phyloP scores from a whole-genome alignment of 2,113 vertebrate genomes.

The Takifugu bimaculatus region DNA sequence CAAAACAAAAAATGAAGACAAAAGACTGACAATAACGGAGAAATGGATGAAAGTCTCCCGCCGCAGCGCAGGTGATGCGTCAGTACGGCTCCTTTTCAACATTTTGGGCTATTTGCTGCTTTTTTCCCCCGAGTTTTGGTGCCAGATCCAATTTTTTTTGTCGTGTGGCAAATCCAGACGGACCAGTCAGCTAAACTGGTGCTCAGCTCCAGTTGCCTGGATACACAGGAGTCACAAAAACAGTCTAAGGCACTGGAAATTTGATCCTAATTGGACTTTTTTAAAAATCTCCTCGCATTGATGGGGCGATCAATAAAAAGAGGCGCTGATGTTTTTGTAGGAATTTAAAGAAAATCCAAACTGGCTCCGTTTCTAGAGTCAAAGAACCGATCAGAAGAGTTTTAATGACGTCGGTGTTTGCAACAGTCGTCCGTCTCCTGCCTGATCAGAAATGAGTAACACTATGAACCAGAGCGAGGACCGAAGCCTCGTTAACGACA shows the following conservation, averaged over 20 bases:
- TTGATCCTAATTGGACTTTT: constrained; percentile 51
- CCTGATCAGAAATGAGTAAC: constrained; percentile 18
- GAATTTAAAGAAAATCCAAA: constrained; percentile 26
- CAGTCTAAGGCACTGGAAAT: constrained; percentile 72
- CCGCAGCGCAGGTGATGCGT: constrained; percentile 62
- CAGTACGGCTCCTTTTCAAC: constrained; percentile 70
- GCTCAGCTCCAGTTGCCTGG: constrained; percentile 27
- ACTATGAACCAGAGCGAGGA: constrained; percentile 43
- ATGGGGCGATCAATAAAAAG: constrained; percentile 36
- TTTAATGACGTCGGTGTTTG: constrained; percentile 58
- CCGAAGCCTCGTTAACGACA: background rate
- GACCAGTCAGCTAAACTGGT: constrained; percentile 8
- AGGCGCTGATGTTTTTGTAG: constrained; percentile 65
- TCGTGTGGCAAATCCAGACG: constrained; percentile 72
- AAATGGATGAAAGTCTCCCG: constrained; percentile 67
- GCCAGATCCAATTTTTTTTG: constrained; percentile 39
- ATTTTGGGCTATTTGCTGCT: constrained; percentile 64
- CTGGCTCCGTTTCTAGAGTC: constrained; percentile 1
- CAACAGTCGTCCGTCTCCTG: constrained; percentile 46
- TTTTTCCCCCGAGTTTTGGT: constrained; percentile 66
- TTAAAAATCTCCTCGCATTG: background rate
- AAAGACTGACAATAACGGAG: constrained; percentile 68
- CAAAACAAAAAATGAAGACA: constrained; percentile 44
- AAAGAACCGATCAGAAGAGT: background rate
- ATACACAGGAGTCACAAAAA: constrained; percentile 41